Evolutionary conservation across 2,113 vertebrate genomes (phyloP), one percentile per base, ranked within the genome.

Genomic region (Corvus moneduloides): DNA sequence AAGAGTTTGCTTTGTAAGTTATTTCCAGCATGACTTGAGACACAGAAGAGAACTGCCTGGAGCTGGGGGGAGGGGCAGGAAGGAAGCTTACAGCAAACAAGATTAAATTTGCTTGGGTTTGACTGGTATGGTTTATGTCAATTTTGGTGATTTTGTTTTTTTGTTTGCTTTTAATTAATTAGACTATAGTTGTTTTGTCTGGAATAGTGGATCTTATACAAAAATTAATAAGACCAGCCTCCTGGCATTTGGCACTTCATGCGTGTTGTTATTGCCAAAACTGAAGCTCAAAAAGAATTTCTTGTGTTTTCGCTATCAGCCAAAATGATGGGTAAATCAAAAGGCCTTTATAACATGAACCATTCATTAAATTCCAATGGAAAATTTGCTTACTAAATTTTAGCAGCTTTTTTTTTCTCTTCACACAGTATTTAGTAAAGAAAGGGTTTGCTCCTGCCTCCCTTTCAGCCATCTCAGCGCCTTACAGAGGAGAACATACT

Each of bases 291-390:
- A 24, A 78, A 85, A 89, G 7, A 78, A 67, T 84, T 87, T 64
- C 8, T 80, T 56, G 43, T 86, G 44, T 80, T 96, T 91, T 88
- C 44, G 12, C 28, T 86, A n/a, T 83, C 82, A 61, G 19, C 39
- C 49, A 63, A 83, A 83, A 59, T 41, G 39, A 32, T 49, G 44
- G 33, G 6, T 91, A 67, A 81, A 56, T 30, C 14, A 66, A 44
- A 74, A 73, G 14, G 23, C 52, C 89, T 97, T 96, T 91, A 90
- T 93, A 96, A 95, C 48, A 79, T 75, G 51, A 96, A 76, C 61
- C 92, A 62, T 89, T 97, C 96, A 96, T 96, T 97, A 92, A 92
- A 95, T 97, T 97, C 71, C 49, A 75, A 61, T 90, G 67, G 89
- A 91, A 91, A 84, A 89, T 66, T 81, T 90, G 26, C 80, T 95